phyloP scores from a whole-genome alignment of 2,888 invertebrate species.

The Branchinecta sandiegonensis region DNA sequence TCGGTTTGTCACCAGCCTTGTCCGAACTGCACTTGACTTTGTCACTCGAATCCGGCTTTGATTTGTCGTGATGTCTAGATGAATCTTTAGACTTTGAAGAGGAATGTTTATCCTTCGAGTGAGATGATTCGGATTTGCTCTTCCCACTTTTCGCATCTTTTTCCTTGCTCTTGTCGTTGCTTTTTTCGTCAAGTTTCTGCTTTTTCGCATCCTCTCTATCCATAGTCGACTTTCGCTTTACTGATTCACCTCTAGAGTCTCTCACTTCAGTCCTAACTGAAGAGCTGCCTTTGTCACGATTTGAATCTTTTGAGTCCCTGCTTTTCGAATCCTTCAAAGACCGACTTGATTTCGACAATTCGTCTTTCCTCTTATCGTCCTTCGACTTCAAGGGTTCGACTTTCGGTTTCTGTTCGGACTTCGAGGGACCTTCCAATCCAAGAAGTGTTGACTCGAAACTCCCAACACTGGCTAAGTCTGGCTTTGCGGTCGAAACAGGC shows the following conservation, averaged over 20 bases:
- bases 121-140: conserved; percentile 21
- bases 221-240: conserved; percentile 29
- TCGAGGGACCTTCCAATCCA: conserved; percentile 10
- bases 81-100: conserved; percentile 15
- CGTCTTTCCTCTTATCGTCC: conserved; percentile 22
- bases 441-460: conserved; percentile 8
- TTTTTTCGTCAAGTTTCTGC: conserved; percentile 31
- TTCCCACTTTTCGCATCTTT: conserved; percentile 17
- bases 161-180: conserved; percentile 28
- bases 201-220: conserved; percentile 29
- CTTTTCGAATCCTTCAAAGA: conserved; percentile 20
- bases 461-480: background rate
- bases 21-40: background rate
- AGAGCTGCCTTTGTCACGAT: conserved; percentile 25
- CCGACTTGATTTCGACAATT: conserved; percentile 18
- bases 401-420: conserved; percentile 31
- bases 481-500: background rate
- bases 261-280: conserved; percentile 25
- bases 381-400: conserved; percentile 27
- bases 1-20: background rate
- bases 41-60: too few relatives aligned
- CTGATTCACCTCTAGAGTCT: conserved; percentile 24
- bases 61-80: too few relatives aligned
- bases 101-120: background rate
- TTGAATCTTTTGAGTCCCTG: background rate